Percentiles rank a stretch among this genome's conserved stretches.
Evolutionary conservation across 2,888 invertebrate species (phyloP).

Genomic region (Apamea sordens): DNA sequence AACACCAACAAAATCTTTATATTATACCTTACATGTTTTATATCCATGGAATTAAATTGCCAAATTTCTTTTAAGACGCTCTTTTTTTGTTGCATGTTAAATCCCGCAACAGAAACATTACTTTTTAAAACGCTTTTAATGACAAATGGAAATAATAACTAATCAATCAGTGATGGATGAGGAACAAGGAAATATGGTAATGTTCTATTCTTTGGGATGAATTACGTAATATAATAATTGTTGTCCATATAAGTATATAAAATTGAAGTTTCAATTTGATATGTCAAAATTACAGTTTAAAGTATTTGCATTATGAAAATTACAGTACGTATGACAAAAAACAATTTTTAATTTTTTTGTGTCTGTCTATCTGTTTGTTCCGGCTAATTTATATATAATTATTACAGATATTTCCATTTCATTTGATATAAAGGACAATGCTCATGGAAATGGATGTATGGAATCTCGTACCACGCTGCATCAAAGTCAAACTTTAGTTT

Average conservation of each 20-base stretch:
- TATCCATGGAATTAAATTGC: constrained; percentile 55
- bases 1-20: constrained; percentile 57
- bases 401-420: not conserved
- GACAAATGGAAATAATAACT: not conserved
- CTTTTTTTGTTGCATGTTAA: constrained; percentile 43
- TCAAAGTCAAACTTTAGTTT: no score
- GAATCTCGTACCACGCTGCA: no score
- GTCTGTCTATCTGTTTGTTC: no score
- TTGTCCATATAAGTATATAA: not conserved
- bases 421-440: not conserved
- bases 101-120: constrained; percentile 27
- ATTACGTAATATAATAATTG: not conserved
- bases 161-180: not conserved
- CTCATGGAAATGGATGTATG: no score
- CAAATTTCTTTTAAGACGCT: constrained; percentile 54
- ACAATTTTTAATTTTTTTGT: no score
- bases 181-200: not conserved
- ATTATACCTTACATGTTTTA: constrained; percentile 61
- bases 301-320: no score
- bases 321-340: no score
- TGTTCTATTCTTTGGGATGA: not conserved
- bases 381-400: no score
- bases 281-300: no score
- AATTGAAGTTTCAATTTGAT: no score
- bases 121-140: constrained; percentile 7